A percentile compares a stretch with the other conserved stretches of the same genome.
Evolutionary conservation across 2,797 vertebrate species (phyloP).

Genomic region (Chiroxiphia lanceolata): DNA sequence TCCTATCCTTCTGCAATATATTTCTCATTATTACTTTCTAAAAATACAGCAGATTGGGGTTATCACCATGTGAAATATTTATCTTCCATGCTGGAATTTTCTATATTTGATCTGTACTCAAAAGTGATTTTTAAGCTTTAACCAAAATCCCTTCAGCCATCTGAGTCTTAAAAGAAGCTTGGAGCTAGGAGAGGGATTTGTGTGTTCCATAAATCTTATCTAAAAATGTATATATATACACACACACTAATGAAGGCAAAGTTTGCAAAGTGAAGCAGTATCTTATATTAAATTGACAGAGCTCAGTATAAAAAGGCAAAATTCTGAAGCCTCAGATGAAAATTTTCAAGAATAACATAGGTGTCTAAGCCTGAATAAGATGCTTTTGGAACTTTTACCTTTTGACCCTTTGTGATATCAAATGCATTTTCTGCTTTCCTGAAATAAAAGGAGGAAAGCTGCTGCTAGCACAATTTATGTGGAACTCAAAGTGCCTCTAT

Average conservation of each 20-base stretch:
- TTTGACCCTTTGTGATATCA: background rate
- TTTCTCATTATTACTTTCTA: background rate
- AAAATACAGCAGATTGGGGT: background rate
- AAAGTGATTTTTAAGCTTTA: background rate
- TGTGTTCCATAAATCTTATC: background rate
- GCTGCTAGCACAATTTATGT: background rate
- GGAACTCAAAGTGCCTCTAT: background rate
- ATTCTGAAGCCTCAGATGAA: background rate
- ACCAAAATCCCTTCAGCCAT: background rate
- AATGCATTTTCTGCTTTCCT: background rate
- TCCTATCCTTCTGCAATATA: background rate
- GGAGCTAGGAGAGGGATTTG: background rate
- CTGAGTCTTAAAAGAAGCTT: background rate
- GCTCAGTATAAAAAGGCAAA: background rate
- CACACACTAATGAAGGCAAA: background rate
- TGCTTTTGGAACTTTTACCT: conserved; percentile 7
- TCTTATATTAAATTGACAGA: background rate
- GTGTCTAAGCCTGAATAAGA: background rate
- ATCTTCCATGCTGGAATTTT: background rate
- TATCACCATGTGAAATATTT: conserved; percentile 31
- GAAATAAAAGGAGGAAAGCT: conserved; percentile 23
- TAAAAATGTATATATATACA: rapidly evolving
- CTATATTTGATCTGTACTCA: conserved; percentile 7
- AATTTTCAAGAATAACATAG: background rate
- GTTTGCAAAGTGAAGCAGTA: background rate